Conservation (phyloP, 2,113 vertebrate genomes). For the Galemys pyrenaicus region DNA sequence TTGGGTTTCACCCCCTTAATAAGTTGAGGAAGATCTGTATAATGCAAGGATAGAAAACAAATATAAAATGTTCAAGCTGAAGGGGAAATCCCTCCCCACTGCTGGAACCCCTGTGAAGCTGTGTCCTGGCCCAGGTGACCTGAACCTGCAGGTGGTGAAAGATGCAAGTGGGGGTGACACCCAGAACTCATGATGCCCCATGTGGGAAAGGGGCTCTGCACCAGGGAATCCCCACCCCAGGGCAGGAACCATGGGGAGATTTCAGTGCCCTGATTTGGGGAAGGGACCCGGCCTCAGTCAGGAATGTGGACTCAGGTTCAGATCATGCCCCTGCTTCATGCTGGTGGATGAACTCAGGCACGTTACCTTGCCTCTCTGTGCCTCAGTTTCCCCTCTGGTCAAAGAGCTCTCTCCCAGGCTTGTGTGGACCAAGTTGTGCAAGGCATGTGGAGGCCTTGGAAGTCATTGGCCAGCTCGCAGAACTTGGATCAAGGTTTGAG, state of each 20-base stretch:
- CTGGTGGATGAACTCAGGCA: not conserved
- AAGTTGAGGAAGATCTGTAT: too few relatives aligned
- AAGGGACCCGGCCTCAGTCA: not conserved
- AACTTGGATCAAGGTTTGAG: not conserved
- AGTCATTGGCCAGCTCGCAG: not conserved
- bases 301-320: not conserved
- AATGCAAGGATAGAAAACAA: not conserved
- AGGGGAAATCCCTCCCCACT: not conserved
- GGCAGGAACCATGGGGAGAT: not conserved
- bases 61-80: not conserved
- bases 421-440: not conserved
- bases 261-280: not conserved
- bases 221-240: not conserved
- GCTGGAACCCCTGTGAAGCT: not conserved
- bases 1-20: too few relatives aligned
- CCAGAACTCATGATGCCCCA: not conserved
- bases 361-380: not conserved
- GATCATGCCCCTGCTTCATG: not conserved
- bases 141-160: not conserved
- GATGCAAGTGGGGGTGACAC: not conserved
- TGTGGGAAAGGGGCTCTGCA: not conserved
- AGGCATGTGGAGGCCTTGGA: not conserved
- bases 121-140: not conserved
- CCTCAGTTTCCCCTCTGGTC: not conserved
- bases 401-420: not conserved